Base-by-base conservation (phyloP, 2,888 invertebrate genomes). In the Campopleginae sp. region DNA sequence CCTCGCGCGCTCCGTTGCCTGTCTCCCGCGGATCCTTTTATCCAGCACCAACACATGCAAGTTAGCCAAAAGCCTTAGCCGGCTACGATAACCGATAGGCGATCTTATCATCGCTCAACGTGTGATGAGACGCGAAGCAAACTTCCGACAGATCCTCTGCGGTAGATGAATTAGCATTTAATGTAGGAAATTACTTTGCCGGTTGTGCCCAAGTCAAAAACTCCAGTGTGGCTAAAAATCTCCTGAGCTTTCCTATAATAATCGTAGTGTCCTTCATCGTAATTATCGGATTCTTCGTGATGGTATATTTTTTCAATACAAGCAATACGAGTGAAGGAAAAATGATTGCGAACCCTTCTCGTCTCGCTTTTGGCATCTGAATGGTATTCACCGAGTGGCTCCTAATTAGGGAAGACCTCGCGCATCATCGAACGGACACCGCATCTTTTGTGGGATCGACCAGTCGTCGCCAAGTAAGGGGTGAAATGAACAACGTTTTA, bases 401-500 rank as follows among this genome's bases (percentile, higher is more conserved):
- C 66, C 80, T 82, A 82, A 82, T 85, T 85, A 77, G 85, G 51
- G n/a, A 44, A 61, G 54, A 65, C 72, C 72, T n/a, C 61, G 66
- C 63, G 76, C 72, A 63, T 61, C 77, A 68, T 80, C 51, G 82
- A 80, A 38, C 80, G 68, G n/a, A 46, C 48, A 42, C 65, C 44
- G 61, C 14, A 33, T 82, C 74, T 80, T 80, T 82, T 85, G 82
- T 80, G 61, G 58, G 27, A 14, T 3, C 38, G 51, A 42, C 19
- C 66, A 33, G 76, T 72, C 72, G 72, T 65, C 51, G 61, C 27
- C 42, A 74, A 61, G 51, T 71, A 79, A 82, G 76, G 85, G 82
- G 76, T 82, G 71, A 85, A 82, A 82, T 81, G 75, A 70, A 76
- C 71, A 72, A 71, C 82, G 61, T 31, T 80, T 6, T 33, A 33